These are phyloP conservation scores for Lytechinus pictus DNA, from an alignment of 35 echinoderm and acorn worm species.

Conservation along the genomic window DNA sequence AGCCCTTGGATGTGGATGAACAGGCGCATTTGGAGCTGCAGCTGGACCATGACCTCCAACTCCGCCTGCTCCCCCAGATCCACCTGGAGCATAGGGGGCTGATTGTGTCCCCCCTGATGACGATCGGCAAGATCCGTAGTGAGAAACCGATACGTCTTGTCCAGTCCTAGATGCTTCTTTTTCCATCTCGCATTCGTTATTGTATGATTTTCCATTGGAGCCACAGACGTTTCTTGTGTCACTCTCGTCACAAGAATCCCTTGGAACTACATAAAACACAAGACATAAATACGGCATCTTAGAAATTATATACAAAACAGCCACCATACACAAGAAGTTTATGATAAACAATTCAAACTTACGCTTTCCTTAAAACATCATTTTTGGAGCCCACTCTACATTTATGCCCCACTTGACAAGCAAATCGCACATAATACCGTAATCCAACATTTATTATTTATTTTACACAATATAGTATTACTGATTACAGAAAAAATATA, in stretches of 20 bases:
- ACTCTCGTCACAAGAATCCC: neutral
- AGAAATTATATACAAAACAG: too few relatives aligned
- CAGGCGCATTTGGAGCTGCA: neutral
- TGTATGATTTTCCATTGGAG: conserved; percentile 14
- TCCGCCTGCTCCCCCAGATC: neutral
- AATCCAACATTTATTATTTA: too few relatives aligned
- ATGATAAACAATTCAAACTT: too few relatives aligned
- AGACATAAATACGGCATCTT: too few relatives aligned
- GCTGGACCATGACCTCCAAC: neutral
- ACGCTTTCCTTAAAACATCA: too few relatives aligned
- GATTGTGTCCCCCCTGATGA: neutral
- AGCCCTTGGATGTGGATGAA: neutral
- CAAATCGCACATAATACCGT: too few relatives aligned
- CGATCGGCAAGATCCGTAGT: conserved; percentile 9
- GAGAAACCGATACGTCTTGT: neutral
- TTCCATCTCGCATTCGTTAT: conserved; percentile 6
- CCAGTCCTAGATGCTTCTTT: neutral
- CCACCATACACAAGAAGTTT: too few relatives aligned
- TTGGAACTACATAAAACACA: neutral
- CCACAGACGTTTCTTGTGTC: conserved; percentile 24
- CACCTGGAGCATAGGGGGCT: neutral
- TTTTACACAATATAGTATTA: too few relatives aligned
- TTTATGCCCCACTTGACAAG: too few relatives aligned
- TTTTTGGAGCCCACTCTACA: too few relatives aligned
- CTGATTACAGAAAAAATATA: too few relatives aligned